Conservation (phyloP, 2,113 vertebrate species). For the Grus americana region DNA sequence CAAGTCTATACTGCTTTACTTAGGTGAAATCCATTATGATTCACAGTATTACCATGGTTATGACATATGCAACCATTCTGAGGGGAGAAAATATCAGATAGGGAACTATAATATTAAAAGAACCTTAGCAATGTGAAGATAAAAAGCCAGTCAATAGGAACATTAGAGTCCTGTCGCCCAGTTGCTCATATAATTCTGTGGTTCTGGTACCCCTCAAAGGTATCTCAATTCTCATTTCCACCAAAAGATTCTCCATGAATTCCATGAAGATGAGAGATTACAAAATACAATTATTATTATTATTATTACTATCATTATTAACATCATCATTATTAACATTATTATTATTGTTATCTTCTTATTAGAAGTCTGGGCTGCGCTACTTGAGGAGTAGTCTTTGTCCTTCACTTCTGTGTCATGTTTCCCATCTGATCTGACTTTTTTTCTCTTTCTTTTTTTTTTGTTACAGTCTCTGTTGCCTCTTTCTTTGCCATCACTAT, state of each 20-base stretch:
- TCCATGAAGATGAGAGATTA: not conserved
- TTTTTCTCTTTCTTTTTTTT: not conserved
- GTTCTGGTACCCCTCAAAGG: not conserved
- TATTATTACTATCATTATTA: not conserved
- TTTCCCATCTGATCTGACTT: not conserved
- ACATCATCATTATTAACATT: not conserved
- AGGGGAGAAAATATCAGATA: not conserved
- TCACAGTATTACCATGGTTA: not conserved
- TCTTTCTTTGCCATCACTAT: not conserved
- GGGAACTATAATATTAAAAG: not conserved
- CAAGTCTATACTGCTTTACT: not conserved
- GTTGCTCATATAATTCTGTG: not conserved
- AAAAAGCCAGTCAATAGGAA: not conserved
- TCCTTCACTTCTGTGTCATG: not conserved
- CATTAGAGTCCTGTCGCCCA: not conserved
- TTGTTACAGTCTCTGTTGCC: not conserved
- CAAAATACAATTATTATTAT: not conserved
- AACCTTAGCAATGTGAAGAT: not conserved
- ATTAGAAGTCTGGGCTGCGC: not conserved
- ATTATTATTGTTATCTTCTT: not conserved
- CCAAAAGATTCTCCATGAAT: not conserved
- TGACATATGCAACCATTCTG: not conserved
- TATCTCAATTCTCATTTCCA: not conserved
- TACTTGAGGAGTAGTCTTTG: not conserved
- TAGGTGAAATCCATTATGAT: not conserved